Percentiles rank a stretch among this genome's conserved stretches.
Evolutionary conservation across 2,113 vertebrate species (phyloP).

Genomic region (Sphyrna mokarran): DNA sequence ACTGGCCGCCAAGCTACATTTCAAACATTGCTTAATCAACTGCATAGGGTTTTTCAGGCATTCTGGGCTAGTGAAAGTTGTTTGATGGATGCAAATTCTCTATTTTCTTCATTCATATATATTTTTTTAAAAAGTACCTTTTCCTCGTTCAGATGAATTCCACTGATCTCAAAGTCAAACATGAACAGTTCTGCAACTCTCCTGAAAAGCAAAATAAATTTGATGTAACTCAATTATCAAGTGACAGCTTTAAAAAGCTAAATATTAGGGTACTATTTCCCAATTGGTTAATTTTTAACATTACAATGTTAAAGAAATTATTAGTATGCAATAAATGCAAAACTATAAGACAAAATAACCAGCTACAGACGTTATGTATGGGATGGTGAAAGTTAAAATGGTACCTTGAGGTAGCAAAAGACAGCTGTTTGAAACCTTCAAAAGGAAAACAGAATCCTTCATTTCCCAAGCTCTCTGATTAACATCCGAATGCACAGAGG

Average conservation of each 20-base stretch:
- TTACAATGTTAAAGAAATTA: not conserved
- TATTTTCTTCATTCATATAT: not conserved
- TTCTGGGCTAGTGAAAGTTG: not conserved
- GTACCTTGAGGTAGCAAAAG: not conserved
- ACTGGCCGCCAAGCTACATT: not conserved
- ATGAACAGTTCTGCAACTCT: conserved; percentile 92
- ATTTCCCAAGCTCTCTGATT: not conserved
- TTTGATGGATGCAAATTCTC: not conserved
- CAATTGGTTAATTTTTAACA: not conserved
- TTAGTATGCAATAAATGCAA: not conserved
- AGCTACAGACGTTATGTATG: not conserved
- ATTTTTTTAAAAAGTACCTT: conserved; percentile 60
- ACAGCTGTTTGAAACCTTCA: not conserved
- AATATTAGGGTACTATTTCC: not conserved
- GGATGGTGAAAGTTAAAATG: not conserved
- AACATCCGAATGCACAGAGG: not conserved
- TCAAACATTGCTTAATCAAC: not conserved
- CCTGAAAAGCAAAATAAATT: conserved; percentile 51
- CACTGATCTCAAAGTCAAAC: conserved; percentile 99
- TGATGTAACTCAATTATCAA: not conserved
- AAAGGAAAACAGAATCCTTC: not conserved
- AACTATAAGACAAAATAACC: not conserved
- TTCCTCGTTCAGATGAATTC: conserved; percentile 88
- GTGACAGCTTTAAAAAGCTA: not conserved
- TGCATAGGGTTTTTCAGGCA: not conserved